Evolutionary conservation across 2,113 vertebrate genomes (phyloP).

Genomic region (Amphiprion ocellaris): DNA sequence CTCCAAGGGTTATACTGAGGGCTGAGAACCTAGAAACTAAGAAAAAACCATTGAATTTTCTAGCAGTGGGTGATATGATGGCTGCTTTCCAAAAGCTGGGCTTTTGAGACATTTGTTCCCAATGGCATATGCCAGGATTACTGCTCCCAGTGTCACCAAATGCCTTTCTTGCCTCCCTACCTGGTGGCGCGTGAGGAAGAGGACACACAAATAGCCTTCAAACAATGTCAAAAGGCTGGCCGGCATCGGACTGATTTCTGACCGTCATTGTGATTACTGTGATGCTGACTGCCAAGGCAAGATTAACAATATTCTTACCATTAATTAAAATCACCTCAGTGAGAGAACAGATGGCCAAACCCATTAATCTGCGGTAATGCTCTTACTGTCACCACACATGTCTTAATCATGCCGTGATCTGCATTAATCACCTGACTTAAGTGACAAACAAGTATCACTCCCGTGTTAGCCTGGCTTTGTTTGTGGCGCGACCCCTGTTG

Average conservation of each 20-base stretch:
- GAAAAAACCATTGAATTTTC: constrained; percentile 26
- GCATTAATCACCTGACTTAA: constrained; percentile 83
- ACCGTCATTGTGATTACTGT: constrained; percentile 44
- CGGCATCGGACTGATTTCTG: constrained; percentile 60
- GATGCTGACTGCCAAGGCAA: constrained; percentile 51
- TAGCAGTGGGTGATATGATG: constrained; percentile 43
- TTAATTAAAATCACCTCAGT: constrained; percentile 83
- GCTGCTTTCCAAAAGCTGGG: constrained; percentile 72
- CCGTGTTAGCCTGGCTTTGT: constrained; percentile 69
- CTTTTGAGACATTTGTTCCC: constrained; percentile 80
- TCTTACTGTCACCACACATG: constrained; percentile 82
- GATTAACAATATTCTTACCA: constrained; percentile 73
- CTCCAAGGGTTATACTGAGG: neutral
- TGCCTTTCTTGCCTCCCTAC: constrained; percentile 64
- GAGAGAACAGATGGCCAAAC: constrained; percentile 81
- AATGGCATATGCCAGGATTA: constrained; percentile 79
- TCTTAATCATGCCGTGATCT: constrained; percentile 85
- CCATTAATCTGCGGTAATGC: constrained; percentile 80
- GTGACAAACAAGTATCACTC: constrained; percentile 83
- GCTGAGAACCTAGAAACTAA: neutral
- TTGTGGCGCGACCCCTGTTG: constrained; percentile 61
- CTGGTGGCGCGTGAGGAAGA: constrained; percentile 41
- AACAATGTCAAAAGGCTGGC: constrained; percentile 38
- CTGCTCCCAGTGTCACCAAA: constrained; percentile 74
- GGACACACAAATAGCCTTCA: constrained; percentile 29